Base-by-base conservation (phyloP, 2,113 vertebrate species). In the Galemys pyrenaicus region DNA sequence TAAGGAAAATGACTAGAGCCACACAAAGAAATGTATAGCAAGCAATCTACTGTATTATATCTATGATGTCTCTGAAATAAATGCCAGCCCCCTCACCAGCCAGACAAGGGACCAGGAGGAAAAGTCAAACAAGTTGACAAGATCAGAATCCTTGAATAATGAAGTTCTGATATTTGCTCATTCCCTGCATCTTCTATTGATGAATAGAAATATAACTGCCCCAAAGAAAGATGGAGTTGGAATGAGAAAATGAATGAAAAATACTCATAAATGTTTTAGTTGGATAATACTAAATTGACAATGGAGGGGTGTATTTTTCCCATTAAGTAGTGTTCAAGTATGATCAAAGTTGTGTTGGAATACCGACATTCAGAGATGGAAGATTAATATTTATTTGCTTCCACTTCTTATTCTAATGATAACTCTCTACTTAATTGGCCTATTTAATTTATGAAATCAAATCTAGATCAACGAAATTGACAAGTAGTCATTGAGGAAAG, bases 381-480 rank as follows among this genome's bases (percentile, higher is more conserved):
- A 98, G 96, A 98, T 98, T 97, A 98, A 97, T 98, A 98, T 98
- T 98, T 98, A 97, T 97, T 98, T 98, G 97, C 97, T 97, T 97
- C 97, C 56, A 95, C 93, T 97, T 98, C 97, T 96, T 97, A 97
- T 98, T 98, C 97, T 97, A 98, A 98, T 97, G 97, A 97, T 97
- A 98, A 97, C 92, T 98, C 96, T 98, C 84, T 91, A 95, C 87
- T 97, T 98, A 98, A 98, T 98, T 98, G 97, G 93, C 94, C 93
- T 93, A 97, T 96, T 97, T 98, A 98, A 98, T 98, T 98, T 98
- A 98, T 97, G 96, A 98, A 98, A 98, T 98, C 97, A 98, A 97
- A 98, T 98, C 96, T 97, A 97, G 97, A 98, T 98, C 97, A 97
- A 96, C 93, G 95, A 97, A 98, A 98, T 87, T 98, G 98, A 98